These are phyloP conservation scores for Halcyon senegalensis DNA, from an alignment of 2,113 vertebrate species.

Conservation along the genomic window DNA sequence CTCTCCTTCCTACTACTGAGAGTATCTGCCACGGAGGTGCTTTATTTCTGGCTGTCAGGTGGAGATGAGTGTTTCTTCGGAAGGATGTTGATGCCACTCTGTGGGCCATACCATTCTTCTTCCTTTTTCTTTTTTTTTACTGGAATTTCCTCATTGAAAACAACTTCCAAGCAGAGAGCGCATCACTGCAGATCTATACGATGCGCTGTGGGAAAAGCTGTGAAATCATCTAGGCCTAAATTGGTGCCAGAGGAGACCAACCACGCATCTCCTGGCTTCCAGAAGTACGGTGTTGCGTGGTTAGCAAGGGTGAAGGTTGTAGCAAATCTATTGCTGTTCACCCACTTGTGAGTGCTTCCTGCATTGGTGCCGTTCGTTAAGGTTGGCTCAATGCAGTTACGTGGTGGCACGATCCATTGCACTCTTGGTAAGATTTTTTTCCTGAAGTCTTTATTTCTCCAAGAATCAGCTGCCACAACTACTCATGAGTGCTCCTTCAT, in stretches of 20 bases:
- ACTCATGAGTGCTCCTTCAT: fast-evolving
- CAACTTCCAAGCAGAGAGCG: background rate
- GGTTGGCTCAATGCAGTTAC: background rate
- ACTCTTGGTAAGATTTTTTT: background rate
- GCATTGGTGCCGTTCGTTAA: background rate
- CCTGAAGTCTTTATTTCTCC: background rate
- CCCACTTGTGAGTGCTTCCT: background rate
- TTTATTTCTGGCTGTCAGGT: background rate
- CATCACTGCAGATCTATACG: background rate
- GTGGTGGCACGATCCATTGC: fast-evolving
- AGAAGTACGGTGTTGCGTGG: background rate
- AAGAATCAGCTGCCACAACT: background rate
- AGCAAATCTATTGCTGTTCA: background rate
- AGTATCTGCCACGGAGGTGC: background rate
- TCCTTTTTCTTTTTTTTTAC: background rate
- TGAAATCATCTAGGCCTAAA: background rate
- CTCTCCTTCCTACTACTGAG: background rate
- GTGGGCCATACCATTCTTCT: background rate
- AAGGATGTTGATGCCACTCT: background rate
- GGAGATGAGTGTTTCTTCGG: background rate
- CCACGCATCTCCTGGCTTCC: background rate
- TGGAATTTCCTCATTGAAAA: background rate
- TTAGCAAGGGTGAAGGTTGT: background rate
- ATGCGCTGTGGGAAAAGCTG: background rate
- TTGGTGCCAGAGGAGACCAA: background rate